phyloP scores from a whole-genome alignment of 92 coral and sea anemone genomes.

The Bergia puertoricense region DNA sequence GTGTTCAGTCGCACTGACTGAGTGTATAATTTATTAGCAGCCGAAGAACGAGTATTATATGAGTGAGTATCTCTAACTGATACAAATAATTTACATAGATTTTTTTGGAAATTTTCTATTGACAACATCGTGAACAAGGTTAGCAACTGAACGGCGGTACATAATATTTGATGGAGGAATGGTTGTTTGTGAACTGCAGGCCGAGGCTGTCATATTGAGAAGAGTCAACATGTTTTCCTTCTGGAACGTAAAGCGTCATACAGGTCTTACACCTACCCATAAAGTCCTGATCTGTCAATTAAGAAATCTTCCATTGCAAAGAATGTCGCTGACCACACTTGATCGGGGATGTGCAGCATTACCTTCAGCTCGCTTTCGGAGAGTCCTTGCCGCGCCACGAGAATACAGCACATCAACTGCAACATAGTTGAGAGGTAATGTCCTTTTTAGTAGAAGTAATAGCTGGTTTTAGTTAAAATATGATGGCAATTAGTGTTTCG shows the following conservation, averaged over 20 bases:
- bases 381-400: conserved; percentile 82
- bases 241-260: neutral
- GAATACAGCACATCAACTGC: conserved; percentile 82
- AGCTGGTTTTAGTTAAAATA: too few relatives aligned
- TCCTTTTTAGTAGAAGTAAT: neutral
- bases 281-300: conserved; percentile 77
- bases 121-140: too few relatives aligned
- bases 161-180: too few relatives aligned
- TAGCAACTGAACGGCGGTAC: too few relatives aligned
- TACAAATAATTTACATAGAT: too few relatives aligned
- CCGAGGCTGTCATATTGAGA: too few relatives aligned
- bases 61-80: too few relatives aligned
- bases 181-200: too few relatives aligned
- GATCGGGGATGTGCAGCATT: conserved; percentile 70
- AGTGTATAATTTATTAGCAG: too few relatives aligned
- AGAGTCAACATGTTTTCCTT: neutral
- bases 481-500: too few relatives aligned
- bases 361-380: conserved; percentile 82
- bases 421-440: neutral
- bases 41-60: too few relatives aligned
- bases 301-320: conserved; percentile 89
- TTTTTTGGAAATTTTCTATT: neutral
- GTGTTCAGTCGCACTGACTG: too few relatives aligned
- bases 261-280: conserved; percentile 57
- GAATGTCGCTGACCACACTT: conserved; percentile 83